Evolutionary conservation across 1,140 invertebrate species (phyloP).

Genomic region (Conus betulinus): DNA sequence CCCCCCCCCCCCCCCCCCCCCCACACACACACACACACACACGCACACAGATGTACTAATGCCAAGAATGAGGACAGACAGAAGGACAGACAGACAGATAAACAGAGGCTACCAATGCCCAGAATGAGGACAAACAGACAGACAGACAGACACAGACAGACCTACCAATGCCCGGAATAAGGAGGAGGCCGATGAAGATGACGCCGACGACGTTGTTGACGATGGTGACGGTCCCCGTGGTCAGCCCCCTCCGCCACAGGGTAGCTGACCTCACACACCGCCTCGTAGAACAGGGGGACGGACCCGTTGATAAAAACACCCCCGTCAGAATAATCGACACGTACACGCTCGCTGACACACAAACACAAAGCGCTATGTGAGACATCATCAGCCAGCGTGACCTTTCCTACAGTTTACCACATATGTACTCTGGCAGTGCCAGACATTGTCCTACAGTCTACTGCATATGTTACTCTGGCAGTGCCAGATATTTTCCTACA

Average conservation of each 20-base stretch:
- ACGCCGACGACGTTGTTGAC: conserved; percentile 66
- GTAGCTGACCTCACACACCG: conserved; percentile 77
- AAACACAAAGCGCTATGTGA: not conserved
- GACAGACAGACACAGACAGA: not conserved
- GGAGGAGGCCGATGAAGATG: conserved; percentile 45
- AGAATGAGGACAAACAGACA: too few relatives aligned
- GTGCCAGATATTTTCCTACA: too few relatives aligned
- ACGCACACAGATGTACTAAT: not conserved
- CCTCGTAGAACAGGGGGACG: conserved; percentile 77
- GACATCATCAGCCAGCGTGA: too few relatives aligned
- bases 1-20: too few relatives aligned
- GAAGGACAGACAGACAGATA: too few relatives aligned
- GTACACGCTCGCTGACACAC: conserved; percentile 54
- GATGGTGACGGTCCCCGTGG: conserved; percentile 76
- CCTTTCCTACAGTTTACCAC: too few relatives aligned
- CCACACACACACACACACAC: not conserved
- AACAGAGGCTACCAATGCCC: too few relatives aligned
- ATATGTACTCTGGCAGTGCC: too few relatives aligned
- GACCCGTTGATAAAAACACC: conserved; percentile 75
- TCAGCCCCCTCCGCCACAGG: conserved; percentile 77
- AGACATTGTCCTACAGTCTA: too few relatives aligned
- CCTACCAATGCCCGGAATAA: conserved; percentile 54
- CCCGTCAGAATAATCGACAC: conserved; percentile 65
- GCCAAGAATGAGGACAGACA: too few relatives aligned
- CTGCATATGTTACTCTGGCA: too few relatives aligned